A percentile compares a stretch with the other conserved stretches of the same genome.
phyloP scores from a whole-genome alignment of 1,140 invertebrate species.

The Battus philenor region DNA sequence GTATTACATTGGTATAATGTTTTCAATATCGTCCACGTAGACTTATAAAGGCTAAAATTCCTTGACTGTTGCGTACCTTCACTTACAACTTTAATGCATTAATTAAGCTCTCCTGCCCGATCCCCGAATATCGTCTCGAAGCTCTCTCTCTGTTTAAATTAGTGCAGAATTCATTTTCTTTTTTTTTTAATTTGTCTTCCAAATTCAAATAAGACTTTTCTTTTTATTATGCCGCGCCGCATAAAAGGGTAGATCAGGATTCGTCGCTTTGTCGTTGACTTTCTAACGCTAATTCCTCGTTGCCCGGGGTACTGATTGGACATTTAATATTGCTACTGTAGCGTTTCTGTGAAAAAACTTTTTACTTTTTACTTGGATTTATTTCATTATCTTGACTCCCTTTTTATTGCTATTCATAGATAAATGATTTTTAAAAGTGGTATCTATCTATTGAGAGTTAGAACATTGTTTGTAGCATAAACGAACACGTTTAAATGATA shows the following conservation, averaged over 20 bases:
- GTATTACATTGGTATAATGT: too few relatives aligned
- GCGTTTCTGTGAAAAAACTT: conserved; percentile 58
- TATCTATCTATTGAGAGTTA: too few relatives aligned
- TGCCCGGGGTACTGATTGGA: conserved; percentile 67
- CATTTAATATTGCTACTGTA: conserved; percentile 69
- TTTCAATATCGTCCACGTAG: too few relatives aligned
- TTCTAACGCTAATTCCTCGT: conserved; percentile 63
- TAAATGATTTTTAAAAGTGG: neutral
- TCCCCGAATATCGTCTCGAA: conserved; percentile 59
- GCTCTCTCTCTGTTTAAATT: conserved; percentile 63
- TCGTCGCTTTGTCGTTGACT: conserved; percentile 48
- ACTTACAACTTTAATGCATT: conserved; percentile 60
- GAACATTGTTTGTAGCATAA: too few relatives aligned
- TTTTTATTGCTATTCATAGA: neutral
- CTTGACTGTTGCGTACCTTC: conserved; percentile 13
- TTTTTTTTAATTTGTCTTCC: conserved; percentile 69
- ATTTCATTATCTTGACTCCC: conserved; percentile 18
- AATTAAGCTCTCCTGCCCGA: conserved; percentile 54
- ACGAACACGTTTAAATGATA: too few relatives aligned
- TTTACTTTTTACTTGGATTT: conserved; percentile 51
- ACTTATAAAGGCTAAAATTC: neutral
- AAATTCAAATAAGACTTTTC: conserved; percentile 69
- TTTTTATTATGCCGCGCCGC: conserved; percentile 55
- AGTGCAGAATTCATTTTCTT: conserved; percentile 68
- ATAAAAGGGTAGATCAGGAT: conserved; percentile 67